These are phyloP conservation scores for Cherax quadricarinatus DNA, from an alignment of 1,140 invertebrate species.

Conservation along the genomic window DNA sequence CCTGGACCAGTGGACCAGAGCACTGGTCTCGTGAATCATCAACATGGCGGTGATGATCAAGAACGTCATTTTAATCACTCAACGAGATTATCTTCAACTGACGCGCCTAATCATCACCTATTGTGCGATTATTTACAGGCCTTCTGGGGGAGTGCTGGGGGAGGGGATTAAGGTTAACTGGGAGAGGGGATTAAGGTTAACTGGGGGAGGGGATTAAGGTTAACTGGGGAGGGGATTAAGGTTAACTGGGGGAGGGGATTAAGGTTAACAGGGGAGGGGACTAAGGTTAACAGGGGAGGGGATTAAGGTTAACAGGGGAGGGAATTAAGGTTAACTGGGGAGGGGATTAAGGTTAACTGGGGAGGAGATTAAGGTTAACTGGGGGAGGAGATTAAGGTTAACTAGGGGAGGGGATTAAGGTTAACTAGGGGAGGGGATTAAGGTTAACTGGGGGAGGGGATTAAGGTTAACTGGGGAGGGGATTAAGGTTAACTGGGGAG, in stretches of 20 bases:
- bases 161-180: not conserved
- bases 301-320: not conserved
- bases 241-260: no score
- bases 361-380: not conserved
- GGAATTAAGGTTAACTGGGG: no score
- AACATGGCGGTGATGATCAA: not conserved
- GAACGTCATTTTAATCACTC: conserved; percentile 31
- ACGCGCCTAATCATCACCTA: conserved; percentile 24
- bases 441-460: not conserved
- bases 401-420: no score
- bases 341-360: no score
- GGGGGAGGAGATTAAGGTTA: no score
- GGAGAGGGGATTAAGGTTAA: not conserved
- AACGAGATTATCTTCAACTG: conserved; percentile 15
- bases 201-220: no score
- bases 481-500: not conserved
- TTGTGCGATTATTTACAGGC: conserved; percentile 47
- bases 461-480: not conserved
- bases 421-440: no score
- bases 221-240: no score
- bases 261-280: not conserved
- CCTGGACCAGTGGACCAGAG: no score
- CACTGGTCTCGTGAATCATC: not conserved
- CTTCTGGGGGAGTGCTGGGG: conserved; percentile 23
- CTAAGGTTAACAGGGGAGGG: not conserved